Percentiles rank a stretch among this genome's conserved stretches.
These are phyloP conservation scores for Benitochromis conjunctus DNA, from an alignment of 2,113 vertebrate species.

Conservation along the genomic window DNA sequence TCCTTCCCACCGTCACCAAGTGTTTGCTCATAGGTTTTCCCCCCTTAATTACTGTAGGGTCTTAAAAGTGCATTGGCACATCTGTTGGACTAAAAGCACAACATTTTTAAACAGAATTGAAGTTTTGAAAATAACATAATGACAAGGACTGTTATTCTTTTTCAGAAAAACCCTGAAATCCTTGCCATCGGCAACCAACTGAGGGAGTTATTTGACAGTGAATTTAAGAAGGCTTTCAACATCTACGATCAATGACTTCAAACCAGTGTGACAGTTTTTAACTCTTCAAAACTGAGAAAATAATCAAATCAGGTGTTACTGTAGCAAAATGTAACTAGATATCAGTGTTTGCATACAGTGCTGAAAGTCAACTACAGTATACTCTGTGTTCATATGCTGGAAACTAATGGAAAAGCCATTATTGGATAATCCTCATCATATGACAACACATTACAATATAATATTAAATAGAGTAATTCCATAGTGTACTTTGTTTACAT, in stretches of 20 bases:
- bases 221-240: conserved; percentile 54
- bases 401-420: neutral
- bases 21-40: neutral
- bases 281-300: neutral
- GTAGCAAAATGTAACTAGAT: neutral
- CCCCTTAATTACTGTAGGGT: neutral
- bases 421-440: neutral
- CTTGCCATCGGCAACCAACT: conserved; percentile 12
- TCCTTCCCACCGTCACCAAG: neutral
- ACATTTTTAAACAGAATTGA: neutral
- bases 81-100: neutral
- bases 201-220: conserved; percentile 44
- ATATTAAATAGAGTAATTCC: neutral
- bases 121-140: neutral
- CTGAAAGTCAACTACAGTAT: neutral
- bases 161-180: conserved; percentile 46
- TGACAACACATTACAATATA: neutral
- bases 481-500: neutral
- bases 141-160: neutral
- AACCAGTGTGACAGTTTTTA: no score
- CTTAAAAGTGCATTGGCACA: neutral
- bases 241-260: neutral
- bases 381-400: neutral
- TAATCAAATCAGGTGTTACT: neutral
- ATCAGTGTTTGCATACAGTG: neutral